Evolutionary conservation across 2,888 invertebrate genomes (phyloP), one percentile per base, ranked within the genome.

Genomic region (Serripes groenlandicus): DNA sequence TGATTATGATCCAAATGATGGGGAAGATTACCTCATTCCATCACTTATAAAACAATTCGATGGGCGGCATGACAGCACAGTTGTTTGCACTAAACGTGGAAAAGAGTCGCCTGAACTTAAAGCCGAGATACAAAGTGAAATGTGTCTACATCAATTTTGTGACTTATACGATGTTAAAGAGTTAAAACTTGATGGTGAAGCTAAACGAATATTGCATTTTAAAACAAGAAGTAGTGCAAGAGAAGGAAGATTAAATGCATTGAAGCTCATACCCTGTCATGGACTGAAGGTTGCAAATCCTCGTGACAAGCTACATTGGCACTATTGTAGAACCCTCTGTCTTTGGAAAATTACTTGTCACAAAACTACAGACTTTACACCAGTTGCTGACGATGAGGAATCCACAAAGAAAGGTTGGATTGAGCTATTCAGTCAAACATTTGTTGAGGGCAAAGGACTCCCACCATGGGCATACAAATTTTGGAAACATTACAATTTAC

Each of bases 101-200:
- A 54, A 54, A 21, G n/a, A 7, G 23, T 54, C 54, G 18, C n/a
- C 23, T 11, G 54, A 54, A 21, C 23, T 54, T 21, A 54, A 54
- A 54, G 54, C 7, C 18, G 54, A 54, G n/a, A 11, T 54, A 11
- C 54, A 54, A 23, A 54, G n/a, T n/a, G 54, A 54, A n/a, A 54
- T 54, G 54, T 54, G 54, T 21, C 54, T 54, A n/a, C 54, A 54
- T 21, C 54, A 54, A 54, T 54, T 54, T 54, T 54, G 54, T 21
- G 54, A 42, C 42, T 18, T 42, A 11, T 42, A 42, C 42, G 18
- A 42, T 42, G 42, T 42, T 18, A 42, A 42, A 54, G 54, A 54
- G 23, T 11, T 7, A 5, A 54, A 54, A 23, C 54, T 5, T 54
- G 54, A 54, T n/a, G 54, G 54, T 11, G 54, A 54, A 54, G 5